Conservation (phyloP, 2,113 vertebrate genomes). For the Hystrix cristata region DNA sequence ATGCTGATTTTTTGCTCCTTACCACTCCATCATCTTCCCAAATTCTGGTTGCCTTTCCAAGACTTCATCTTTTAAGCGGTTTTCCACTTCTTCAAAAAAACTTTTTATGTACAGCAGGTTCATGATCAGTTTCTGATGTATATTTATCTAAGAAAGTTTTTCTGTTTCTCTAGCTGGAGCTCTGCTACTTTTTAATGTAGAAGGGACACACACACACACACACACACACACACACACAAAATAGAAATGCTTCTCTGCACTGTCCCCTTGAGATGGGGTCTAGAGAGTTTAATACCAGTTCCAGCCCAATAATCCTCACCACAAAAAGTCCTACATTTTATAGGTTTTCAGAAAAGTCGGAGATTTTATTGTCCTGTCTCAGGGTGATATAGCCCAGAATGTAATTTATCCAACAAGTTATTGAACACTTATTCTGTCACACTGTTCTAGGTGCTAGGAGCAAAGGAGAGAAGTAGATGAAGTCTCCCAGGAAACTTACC, state of each 20-base stretch:
- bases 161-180: background rate
- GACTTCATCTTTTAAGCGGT: background rate
- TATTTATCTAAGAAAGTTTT: background rate
- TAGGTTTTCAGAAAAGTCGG: constrained; percentile 1
- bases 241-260: background rate
- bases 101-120: background rate
- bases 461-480: background rate
- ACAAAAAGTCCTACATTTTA: constrained; percentile 39
- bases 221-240: background rate
- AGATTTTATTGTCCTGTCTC: background rate
- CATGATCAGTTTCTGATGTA: background rate
- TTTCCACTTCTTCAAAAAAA: background rate
- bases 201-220: background rate
- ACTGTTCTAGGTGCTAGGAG: background rate
- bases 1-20: too few relatives aligned
- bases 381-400: background rate
- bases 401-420: background rate
- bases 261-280: background rate
- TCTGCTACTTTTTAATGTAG: background rate
- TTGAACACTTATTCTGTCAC: background rate
- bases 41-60: background rate
- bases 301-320: background rate
- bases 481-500: background rate
- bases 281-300: background rate
- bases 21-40: background rate